Percentiles rank a stretch among this genome's conserved stretches.
These are phyloP conservation scores for Agrotis exclamationis DNA, from an alignment of 2,888 invertebrate genomes.

Conservation along the genomic window DNA sequence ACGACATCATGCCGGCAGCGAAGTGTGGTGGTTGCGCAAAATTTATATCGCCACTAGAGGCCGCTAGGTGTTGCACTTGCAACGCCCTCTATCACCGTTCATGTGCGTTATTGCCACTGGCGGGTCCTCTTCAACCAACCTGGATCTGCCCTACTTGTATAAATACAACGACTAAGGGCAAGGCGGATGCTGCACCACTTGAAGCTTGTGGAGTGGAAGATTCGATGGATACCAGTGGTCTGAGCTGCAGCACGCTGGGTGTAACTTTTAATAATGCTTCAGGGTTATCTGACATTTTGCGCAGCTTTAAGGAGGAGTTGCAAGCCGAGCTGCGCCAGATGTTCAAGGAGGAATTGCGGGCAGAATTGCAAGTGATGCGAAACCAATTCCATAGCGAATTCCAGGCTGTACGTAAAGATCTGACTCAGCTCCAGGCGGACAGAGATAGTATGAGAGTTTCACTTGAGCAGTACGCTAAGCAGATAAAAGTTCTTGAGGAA, in stretches of 20 bases:
- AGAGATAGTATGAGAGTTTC: background rate
- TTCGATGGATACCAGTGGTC: background rate
- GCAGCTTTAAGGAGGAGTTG: background rate
- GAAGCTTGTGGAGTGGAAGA: background rate
- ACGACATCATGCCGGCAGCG: background rate
- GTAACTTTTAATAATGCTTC: background rate
- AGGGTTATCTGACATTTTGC: background rate
- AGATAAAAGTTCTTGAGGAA: background rate
- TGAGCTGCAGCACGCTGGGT: background rate
- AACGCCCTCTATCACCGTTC: background rate
- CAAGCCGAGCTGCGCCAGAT: background rate
- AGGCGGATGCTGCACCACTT: background rate
- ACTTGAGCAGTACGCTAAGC: too few relatives aligned
- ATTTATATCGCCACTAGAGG: slow-evolving; percentile 6
- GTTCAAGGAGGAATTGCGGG: background rate
- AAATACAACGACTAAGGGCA: background rate
- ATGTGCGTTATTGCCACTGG: background rate
- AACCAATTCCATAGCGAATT: background rate
- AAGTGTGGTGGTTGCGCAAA: slow-evolving; percentile 1
- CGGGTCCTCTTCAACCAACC: background rate
- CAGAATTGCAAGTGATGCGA: background rate
- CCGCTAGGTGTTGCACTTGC: background rate
- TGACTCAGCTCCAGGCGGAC: background rate
- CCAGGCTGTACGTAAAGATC: background rate
- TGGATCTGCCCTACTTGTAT: background rate